Conservation (phyloP, 2,888 invertebrate genomes). For the Cryptocheilus praepositus region DNA sequence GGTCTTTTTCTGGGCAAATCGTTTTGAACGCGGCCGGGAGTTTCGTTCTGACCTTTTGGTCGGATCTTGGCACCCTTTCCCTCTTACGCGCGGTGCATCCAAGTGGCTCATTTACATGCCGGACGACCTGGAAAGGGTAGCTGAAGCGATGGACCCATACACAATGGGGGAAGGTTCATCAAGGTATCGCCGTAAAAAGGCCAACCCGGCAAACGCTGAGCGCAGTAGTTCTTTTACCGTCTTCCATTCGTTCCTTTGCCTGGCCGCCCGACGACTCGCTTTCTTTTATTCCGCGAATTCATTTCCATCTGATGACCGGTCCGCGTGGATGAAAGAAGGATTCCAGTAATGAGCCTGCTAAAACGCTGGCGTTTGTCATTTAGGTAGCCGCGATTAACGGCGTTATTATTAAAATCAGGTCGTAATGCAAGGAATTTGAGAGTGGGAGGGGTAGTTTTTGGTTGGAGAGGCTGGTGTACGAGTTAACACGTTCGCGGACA, state of each 20-base stretch:
- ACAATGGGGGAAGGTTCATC: slow-evolving; percentile 14
- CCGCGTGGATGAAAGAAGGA: too few species aligned
- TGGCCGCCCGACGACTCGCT: neutral
- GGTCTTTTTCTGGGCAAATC: too few species aligned
- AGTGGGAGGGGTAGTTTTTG: too few species aligned
- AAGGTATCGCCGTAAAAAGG: slow-evolving; percentile 7
- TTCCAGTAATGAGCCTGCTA: too few species aligned
- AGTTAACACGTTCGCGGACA: too few species aligned
- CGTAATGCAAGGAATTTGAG: too few species aligned
- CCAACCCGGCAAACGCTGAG: neutral
- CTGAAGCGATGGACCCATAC: slow-evolving; percentile 9
- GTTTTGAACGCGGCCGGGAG: too few species aligned
- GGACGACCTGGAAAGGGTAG: slow-evolving; percentile 7
- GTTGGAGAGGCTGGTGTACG: too few species aligned
- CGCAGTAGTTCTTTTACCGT: neutral
- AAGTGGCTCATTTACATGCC: slow-evolving; percentile 18
- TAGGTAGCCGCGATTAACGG: too few species aligned
- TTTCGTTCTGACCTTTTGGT: too few species aligned
- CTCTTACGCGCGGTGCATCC: slow-evolving; percentile 15
- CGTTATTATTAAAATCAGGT: too few species aligned
- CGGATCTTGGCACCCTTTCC: neutral
- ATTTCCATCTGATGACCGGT: neutral
- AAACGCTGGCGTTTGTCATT: too few species aligned
- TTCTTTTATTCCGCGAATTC: neutral
- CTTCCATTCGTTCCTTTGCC: neutral